Percentiles rank a stretch among this genome's conserved stretches.
Conservation (phyloP, 2,113 vertebrate genomes). For the Halichoerus grypus region DNA sequence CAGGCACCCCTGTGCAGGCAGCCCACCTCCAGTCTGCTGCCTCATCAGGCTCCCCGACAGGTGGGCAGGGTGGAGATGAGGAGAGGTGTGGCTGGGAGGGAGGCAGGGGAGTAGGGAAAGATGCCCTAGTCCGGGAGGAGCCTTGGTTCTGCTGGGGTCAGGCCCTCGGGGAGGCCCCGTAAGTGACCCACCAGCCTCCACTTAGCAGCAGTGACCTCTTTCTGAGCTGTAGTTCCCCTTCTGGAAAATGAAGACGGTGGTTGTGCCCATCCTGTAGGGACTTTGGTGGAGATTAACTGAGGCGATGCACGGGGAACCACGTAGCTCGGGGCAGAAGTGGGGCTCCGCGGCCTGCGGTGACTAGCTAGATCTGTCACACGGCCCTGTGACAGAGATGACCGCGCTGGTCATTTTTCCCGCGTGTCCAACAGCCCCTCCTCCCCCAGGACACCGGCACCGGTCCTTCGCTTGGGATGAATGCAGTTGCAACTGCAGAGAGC, state of each 20-base stretch:
- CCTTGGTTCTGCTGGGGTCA: not conserved
- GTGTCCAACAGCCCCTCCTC: not conserved
- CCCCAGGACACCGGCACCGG: not conserved
- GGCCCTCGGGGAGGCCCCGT: not conserved
- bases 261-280: not conserved
- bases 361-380: not conserved
- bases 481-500: not conserved
- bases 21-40: not conserved
- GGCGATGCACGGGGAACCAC: fast-evolving
- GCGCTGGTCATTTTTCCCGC: not conserved
- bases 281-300: not conserved
- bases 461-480: not conserved
- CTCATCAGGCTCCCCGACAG: not conserved
- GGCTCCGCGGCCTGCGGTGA: not conserved
- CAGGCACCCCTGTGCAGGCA: not conserved
- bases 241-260: not conserved
- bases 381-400: not conserved
- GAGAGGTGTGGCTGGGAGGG: no score
- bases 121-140: not conserved
- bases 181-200: not conserved
- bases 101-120: not conserved
- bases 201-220: not conserved
- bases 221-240: not conserved
- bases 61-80: not conserved
- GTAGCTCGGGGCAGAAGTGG: not conserved